A percentile compares a stretch with the other conserved stretches of the same genome.
Evolutionary conservation across 2,797 vertebrate genomes (phyloP).

Genomic region (Trachops cirrhosus): DNA sequence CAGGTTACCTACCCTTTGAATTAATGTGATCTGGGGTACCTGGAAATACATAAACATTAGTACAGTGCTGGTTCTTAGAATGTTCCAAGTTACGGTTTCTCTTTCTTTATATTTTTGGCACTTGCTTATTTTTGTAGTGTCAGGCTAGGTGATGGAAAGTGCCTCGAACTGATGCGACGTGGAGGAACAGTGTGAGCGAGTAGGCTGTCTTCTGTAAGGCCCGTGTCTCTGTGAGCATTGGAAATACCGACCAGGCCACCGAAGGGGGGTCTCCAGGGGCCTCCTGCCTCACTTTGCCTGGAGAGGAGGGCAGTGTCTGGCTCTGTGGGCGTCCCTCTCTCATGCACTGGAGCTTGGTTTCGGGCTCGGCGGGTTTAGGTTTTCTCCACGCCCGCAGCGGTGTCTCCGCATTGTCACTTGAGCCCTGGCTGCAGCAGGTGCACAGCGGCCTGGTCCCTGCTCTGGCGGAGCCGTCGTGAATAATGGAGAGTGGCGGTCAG

Average conservation of each 20-base stretch:
- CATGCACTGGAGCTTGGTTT: fast-evolving
- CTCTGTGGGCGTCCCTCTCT: neutral
- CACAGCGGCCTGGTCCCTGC: neutral
- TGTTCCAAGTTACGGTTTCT: neutral
- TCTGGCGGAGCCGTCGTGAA: constrained; percentile 57
- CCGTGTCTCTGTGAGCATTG: fast-evolving
- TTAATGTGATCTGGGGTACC: neutral
- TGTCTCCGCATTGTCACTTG: constrained; percentile 26
- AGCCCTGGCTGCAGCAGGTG: constrained; percentile 57
- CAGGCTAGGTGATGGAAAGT: neutral
- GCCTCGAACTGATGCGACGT: neutral
- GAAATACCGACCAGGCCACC: fast-evolving
- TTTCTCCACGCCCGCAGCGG: neutral
- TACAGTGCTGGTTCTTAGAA: neutral
- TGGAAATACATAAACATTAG: neutral
- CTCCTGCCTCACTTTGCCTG: neutral
- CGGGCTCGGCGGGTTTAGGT: neutral
- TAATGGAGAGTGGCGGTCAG: constrained; percentile 65
- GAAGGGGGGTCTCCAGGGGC: neutral
- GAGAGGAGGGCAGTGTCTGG: neutral
- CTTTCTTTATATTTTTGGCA: neutral
- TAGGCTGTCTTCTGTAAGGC: neutral
- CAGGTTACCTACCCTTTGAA: neutral
- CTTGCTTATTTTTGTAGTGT: neutral
- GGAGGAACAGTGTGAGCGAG: neutral